Evolutionary conservation across 2,113 vertebrate genomes (phyloP).

Genomic region (Orycteropus afer): DNA sequence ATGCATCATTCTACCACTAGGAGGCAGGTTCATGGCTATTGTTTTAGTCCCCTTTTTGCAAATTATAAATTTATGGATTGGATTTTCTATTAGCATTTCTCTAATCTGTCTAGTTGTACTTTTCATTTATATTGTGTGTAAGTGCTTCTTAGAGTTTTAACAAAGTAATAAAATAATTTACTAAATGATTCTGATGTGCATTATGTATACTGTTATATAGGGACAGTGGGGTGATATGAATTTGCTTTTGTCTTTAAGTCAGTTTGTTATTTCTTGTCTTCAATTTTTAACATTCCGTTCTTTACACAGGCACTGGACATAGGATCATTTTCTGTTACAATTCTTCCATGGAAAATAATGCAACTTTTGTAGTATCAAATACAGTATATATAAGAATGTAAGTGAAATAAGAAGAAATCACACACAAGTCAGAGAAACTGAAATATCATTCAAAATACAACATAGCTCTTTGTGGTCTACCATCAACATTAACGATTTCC

Average conservation of each 20-base stretch:
- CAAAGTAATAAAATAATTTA: neutral
- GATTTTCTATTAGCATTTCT: neutral
- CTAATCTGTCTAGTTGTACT: neutral
- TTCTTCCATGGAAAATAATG: neutral
- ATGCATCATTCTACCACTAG: neutral
- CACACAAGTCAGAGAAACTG: neutral
- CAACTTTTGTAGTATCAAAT: neutral
- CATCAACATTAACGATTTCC: neutral
- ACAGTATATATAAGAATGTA: neutral
- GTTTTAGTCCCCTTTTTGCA: neutral
- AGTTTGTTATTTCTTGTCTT: neutral
- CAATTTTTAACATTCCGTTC: neutral
- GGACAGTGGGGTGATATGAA: neutral
- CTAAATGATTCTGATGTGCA: neutral
- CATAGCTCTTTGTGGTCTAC: neutral
- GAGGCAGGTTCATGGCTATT: neutral
- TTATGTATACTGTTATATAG: neutral
- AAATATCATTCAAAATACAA: neutral
- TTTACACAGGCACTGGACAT: neutral
- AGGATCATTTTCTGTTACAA: neutral
- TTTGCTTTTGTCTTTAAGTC: neutral
- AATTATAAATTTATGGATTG: neutral
- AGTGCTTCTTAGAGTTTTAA: constrained; percentile 7
- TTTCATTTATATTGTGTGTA: neutral
- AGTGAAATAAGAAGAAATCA: neutral